Percentiles rank a stretch among this genome's conserved stretches.
These are phyloP conservation scores for Mustela nigripes DNA, from an alignment of 2,113 vertebrate genomes.

Conservation along the genomic window DNA sequence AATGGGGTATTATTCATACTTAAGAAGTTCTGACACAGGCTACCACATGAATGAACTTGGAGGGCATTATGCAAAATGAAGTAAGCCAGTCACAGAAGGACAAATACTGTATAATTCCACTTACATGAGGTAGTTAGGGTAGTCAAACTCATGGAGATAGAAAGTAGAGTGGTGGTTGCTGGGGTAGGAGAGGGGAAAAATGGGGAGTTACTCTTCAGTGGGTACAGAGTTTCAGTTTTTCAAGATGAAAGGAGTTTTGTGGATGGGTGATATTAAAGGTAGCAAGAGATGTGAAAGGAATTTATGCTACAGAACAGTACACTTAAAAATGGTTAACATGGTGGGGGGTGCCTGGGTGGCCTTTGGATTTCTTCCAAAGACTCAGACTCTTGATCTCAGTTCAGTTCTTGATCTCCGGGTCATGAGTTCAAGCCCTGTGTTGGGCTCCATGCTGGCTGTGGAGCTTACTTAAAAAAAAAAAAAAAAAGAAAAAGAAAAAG, in stretches of 20 bases:
- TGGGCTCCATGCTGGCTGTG: not conserved
- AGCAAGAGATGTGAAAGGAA: not conserved
- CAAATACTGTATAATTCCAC: not conserved
- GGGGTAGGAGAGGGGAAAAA: not conserved
- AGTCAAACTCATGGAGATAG: not conserved
- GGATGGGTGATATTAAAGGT: not conserved
- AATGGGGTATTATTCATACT: not conserved
- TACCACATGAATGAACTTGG: not conserved
- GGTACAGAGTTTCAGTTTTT: not conserved
- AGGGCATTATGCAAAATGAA: not conserved
- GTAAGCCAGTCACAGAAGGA: not conserved
- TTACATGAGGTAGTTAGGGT: not conserved
- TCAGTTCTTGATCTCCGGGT: not conserved
- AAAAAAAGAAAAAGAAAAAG: not conserved
- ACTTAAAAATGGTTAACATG: not conserved
- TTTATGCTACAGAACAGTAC: not conserved
- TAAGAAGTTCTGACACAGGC: not conserved
- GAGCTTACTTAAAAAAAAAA: not conserved
- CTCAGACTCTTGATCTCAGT: not conserved
- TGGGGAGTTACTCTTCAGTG: not conserved
- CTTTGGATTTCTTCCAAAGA: not conserved
- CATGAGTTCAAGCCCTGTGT: not conserved
- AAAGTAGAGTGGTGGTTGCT: not conserved
- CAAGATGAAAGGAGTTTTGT: not conserved
- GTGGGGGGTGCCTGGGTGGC: not conserved